Evolutionary conservation across 2,888 invertebrate genomes (phyloP).

Genomic region (Baccha elongata): DNA sequence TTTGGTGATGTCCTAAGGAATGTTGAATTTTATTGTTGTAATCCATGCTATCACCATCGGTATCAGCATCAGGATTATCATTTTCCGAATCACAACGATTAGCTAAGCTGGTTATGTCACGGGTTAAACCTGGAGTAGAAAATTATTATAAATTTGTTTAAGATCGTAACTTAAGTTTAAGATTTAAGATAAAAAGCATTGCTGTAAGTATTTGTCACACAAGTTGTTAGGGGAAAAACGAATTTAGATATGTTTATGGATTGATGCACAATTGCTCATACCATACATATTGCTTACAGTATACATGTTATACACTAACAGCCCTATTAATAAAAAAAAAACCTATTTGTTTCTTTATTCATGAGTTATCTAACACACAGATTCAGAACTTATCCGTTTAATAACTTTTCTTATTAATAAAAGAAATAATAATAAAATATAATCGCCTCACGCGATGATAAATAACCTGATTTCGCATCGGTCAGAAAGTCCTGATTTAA

Average conservation of each 20-base stretch:
- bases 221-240: conserved; percentile 56
- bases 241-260: conserved; percentile 24
- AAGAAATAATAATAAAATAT: no score
- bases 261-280: background rate
- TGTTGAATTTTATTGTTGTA: conserved; percentile 83
- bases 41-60: conserved; percentile 85
- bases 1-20: conserved; percentile 81
- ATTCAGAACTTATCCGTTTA: no score
- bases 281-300: no score
- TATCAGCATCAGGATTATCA: conserved; percentile 85
- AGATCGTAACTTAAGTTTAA: background rate
- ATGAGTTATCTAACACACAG: no score
- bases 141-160: background rate
- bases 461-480: no score
- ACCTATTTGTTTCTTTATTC: no score
- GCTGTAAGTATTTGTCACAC: conserved; percentile 74
- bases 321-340: no score
- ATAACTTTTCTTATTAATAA: no score
- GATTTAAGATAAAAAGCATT: conserved; percentile 39
- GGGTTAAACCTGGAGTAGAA: conserved; percentile 78
- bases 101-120: conserved; percentile 81
- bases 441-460: no score
- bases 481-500: no score
- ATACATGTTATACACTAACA: no score
- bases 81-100: conserved; percentile 82